Evolutionary conservation across 2,797 vertebrate species (phyloP).

Genomic region (Chiroxiphia lanceolata): DNA sequence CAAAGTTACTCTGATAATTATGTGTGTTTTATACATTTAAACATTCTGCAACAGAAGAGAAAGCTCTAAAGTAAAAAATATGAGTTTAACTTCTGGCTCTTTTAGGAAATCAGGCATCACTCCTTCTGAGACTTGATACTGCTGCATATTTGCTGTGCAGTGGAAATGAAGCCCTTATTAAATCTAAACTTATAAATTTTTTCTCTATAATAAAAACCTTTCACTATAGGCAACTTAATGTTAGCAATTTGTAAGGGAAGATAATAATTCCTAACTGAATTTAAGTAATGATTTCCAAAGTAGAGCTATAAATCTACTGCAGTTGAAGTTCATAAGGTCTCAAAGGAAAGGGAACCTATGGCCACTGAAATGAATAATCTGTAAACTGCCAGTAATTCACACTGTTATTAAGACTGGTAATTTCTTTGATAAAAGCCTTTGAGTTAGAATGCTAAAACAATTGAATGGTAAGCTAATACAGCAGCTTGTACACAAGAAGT

Average conservation of each 20-base stretch:
- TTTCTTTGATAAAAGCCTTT: conserved; percentile 25
- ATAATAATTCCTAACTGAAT: conserved; percentile 38
- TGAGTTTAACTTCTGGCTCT: neutral
- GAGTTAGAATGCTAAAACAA: neutral
- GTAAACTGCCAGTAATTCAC: conserved; percentile 14
- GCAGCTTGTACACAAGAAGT: neutral
- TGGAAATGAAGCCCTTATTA: neutral
- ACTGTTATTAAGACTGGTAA: conserved; percentile 11
- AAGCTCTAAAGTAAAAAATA: neutral
- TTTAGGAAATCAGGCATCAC: neutral
- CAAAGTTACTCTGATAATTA: neutral
- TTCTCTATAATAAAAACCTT: conserved; percentile 20
- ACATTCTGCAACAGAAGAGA: neutral
- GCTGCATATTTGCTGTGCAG: neutral
- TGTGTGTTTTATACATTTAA: neutral
- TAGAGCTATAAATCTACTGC: conserved; percentile 40
- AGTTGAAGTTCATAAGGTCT: conserved; percentile 33
- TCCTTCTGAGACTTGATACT: neutral
- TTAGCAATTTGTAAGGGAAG: conserved; percentile 53
- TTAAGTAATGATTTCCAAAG: conserved; percentile 52
- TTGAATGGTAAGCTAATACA: neutral
- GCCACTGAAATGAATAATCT: conserved; percentile 17
- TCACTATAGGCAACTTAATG: neutral
- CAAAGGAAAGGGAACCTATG: conserved; percentile 30
- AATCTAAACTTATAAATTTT: conserved; percentile 44